Base-by-base conservation (phyloP, 2,888 invertebrate genomes). In the Bembecia ichneumoniformis region DNA sequence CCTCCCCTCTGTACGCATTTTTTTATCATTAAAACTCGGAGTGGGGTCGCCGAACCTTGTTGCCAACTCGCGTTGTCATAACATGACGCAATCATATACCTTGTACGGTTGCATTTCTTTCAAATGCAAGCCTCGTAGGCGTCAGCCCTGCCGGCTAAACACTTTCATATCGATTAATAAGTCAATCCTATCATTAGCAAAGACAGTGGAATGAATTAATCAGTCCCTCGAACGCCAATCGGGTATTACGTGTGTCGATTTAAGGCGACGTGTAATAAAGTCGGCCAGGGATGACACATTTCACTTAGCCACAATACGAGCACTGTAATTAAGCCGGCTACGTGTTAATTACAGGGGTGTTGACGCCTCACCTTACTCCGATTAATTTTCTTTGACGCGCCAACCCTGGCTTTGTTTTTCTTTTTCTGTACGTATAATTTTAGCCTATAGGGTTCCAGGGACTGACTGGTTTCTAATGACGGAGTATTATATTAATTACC, bases 21-120 rank as follows among this genome's bases (percentile, higher is more conserved):
- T 87, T 87, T 87, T 87, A 87, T 87, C 87, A 87, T 87, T 87
- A 86, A 87, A 87, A 86, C 82, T 66, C 80, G 66, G 71, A 79
- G 80, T 82, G 82, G 87, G 87, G 87, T 84, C 87, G 86, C 69
- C 82, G 84, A 84, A 86, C 86, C 65, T 82, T 78, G 78, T 78
- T 78, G 77, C 81, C 79, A 77, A 71, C 81, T 68, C 77, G 71
- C 82, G 72, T 75, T 87, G 87, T 87, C 86, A 87, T 86, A 87
- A 87, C 84, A 86, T 79, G 77, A 80, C 80, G 78, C 71, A 81
- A 77, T 82, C 82, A 74, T 77, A 76, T 72, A 69, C 72, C 68
- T 77, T 74, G 74, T 73, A 71, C 74, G 71, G 68, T 65, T 65
- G 71, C 68, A 57, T 64, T 67, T 28, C 28, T 28, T 28, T 28